Evolutionary conservation across 2,113 vertebrate genomes (phyloP), one percentile per base, ranked within the genome.

Genomic region (Thunnus maccoyii): DNA sequence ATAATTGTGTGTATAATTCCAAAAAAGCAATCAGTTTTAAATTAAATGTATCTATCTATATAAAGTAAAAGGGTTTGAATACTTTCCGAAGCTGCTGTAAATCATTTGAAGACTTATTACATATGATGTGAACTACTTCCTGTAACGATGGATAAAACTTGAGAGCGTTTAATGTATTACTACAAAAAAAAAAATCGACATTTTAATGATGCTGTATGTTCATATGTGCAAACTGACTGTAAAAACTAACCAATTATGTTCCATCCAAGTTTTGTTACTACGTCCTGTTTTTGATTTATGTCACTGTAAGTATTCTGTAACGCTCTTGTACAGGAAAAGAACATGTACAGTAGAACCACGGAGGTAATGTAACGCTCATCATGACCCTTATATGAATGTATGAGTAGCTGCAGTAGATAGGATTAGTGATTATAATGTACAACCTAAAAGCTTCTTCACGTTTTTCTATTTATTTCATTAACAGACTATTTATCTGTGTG

Each of bases 311-410:
- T 70, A 57, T 61, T 70, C 5, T 69, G 56, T 71, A 76, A 68
- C 5, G 7, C 8, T 13, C 18, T 50, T 72, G 36, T 41, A 41
- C 36, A 41, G 18, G 74, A 78, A 67, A 86, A 71, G 63, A 36
- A 67, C 54, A 44, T 60, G 61, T 72, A 57, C 60, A 77, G 54
- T 77, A 9, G 57, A 41, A 74, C 30, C 27, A 54, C 57, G 44
- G 57, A 44, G 5, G 54, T 56, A 25, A 61, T 22, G 20, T 48
- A 66, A 66, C n/a, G 32, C 20, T 76, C 27, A 14, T 78, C 22
- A n/a, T 36, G 14, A 55, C 74, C n/a, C 56, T 48, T 20, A 58
- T 30, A 48, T 89, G 75, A 89, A 82, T 89, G 74, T 83, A 69
- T 74, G 50, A 78, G 52, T 63, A 84, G 79, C 63, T 78, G 25